Base-by-base conservation (phyloP, 2,888 invertebrate species). In the Diogma glabrata region DNA sequence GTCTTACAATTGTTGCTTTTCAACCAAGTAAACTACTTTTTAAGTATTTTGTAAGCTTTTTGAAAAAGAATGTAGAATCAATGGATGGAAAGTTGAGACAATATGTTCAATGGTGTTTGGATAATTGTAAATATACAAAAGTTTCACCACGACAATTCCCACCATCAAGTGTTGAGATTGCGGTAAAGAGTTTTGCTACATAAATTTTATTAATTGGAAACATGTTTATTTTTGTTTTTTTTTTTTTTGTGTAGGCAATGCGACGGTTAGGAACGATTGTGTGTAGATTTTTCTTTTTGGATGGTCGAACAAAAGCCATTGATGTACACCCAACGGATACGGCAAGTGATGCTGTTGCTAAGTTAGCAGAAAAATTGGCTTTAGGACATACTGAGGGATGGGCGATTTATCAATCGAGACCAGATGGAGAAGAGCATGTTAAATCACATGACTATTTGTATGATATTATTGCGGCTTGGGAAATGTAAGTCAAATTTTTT, bases 291-390 rank as follows among this genome's bases (percentile, higher is more conserved):
- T 92, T 92, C 75, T 93, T 95, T 73, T 76, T 95, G 66, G 94
- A 95, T 69, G 92, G 93, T 0, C 81, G 93, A 51, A 93, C 93
- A 1, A 95, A 94, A 69, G 93, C 94, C 0, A 89, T 95, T 55
- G 92, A 93, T 67, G 88, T 95, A 20, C 92, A 93, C 72, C 92
- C 94, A 1, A 90, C 90, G 1, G 93, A 95, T 66, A 93, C 93
- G 3, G 92, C 92, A 0, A 84, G 86, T 19, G 93, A 93, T 63
- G 92, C 93, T 0, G 85, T 93, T 3, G 79, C 84, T 3, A 86
- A 91, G 59, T 74, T 95, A 23, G 91, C 93, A 0, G 90, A 92
- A 67, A 88, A 93, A 66, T 75, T 90, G 49, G 89, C 87, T 22
- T 75, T 95, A 19, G 75, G 83, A 45, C 84, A 84, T 51, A 74